A percentile compares a stretch with the other conserved stretches of the same genome.
Evolutionary conservation across 2,113 vertebrate species (phyloP).

Genomic region (Brevimyrus niger): DNA sequence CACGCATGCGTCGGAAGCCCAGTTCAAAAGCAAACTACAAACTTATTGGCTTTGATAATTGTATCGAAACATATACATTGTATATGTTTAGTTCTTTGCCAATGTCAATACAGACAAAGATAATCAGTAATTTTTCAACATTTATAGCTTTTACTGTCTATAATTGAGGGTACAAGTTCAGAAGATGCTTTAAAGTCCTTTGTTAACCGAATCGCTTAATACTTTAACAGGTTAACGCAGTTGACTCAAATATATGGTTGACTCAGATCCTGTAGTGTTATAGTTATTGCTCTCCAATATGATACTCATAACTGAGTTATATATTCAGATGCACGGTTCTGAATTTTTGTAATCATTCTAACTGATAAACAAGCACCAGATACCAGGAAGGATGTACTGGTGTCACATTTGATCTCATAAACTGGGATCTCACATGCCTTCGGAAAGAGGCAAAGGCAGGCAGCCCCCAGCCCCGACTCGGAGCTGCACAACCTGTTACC

Average conservation of each 20-base stretch:
- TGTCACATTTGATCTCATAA: neutral
- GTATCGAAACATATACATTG: no score
- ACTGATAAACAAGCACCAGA: neutral
- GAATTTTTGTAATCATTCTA: neutral
- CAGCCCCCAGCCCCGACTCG: neutral
- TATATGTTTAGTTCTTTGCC: neutral
- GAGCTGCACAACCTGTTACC: neutral
- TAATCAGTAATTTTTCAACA: neutral
- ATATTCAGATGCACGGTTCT: neutral
- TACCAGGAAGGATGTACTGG: neutral
- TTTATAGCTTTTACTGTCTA: neutral
- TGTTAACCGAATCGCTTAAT: neutral
- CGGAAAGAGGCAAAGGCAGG: neutral
- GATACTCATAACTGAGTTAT: neutral
- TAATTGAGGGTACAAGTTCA: neutral
- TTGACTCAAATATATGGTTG: neutral
- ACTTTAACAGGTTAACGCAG: neutral
- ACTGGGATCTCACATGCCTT: neutral
- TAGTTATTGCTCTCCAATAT: neutral
- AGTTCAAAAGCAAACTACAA: neutral
- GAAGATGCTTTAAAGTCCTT: neutral
- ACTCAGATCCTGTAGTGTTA: neutral
- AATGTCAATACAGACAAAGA: neutral
- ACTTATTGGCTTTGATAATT: no score
- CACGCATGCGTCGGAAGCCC: neutral